Base-by-base conservation (phyloP, 1,140 invertebrate genomes). In the Nasonia vitripennis region DNA sequence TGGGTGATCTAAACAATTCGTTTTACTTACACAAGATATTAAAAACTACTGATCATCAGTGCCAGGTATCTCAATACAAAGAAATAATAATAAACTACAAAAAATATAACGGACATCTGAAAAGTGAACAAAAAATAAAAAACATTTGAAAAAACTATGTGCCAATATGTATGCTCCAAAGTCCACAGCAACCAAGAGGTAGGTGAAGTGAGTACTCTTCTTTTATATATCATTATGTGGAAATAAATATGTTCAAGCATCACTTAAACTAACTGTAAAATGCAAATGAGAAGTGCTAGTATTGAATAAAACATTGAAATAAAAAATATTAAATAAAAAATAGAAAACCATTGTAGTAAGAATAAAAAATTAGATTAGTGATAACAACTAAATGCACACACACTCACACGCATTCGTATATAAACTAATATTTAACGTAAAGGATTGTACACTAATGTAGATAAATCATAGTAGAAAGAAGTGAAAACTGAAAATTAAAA, bases 1-100 rank as follows among this genome's bases (percentile, higher is more conserved):
- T 20, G 17, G 27, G 78, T 20, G 27, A 27, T 74, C 80, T 81
- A 80, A 75, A 83, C 51, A 74, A 51, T 71, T 73, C 48, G 41
- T 51, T 78, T 86, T 86, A 86, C 86, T 86, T 86, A 86, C 86
- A 84, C 73, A 81, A 23, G 17, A 17, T 62, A 81, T 71, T 79
- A 23, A 84, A 74, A 80, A 86, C 78, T 86, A 86, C 81, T 80
- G 78, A 75, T 84, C 82, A 84, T 77, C 86, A 88, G 90, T 91
- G 90, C 90, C 90, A 91, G 41, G 27, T 75, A 80, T 78, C 31
- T 86, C 85, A 78, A 86, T 78, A 70, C 41, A 83, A 75, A 45
- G 48, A 84, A 89, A 90, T 88, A 87, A 83, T 88, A 87, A 90
- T 88, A 90, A 90, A 91, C 71, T 90, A 91, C 88, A 90, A 90